phyloP scores from a whole-genome alignment of 2,113 vertebrate genomes.

The Taxidea taxus region DNA sequence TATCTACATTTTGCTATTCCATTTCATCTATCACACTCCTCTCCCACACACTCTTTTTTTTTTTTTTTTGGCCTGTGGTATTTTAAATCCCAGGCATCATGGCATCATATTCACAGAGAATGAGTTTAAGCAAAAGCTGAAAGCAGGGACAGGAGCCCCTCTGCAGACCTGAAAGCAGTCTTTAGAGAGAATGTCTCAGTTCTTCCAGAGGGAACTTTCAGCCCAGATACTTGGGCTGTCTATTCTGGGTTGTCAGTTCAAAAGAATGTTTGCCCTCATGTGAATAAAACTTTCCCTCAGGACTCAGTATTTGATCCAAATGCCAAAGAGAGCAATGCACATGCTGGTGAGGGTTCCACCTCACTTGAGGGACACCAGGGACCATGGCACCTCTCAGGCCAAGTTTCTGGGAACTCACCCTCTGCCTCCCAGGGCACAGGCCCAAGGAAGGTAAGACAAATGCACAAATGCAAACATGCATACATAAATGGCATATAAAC shows the following conservation, averaged over 20 bases:
- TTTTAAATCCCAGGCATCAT: constrained; percentile 16
- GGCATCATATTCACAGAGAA: neutral
- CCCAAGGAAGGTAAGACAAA: neutral
- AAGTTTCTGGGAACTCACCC: neutral
- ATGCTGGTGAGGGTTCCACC: neutral
- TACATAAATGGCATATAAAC: neutral
- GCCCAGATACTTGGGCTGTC: neutral
- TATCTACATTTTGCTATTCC: neutral
- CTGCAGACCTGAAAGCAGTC: neutral
- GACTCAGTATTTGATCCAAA: neutral
- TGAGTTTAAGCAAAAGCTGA: neutral
- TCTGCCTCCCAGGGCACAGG: neutral
- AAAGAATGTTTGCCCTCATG: neutral
- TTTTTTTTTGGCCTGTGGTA: neutral
- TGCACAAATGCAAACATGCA: neutral
- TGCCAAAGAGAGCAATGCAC: neutral
- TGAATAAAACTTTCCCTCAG: neutral
- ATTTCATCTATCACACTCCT: neutral
- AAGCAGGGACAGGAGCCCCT: neutral
- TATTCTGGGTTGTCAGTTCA: neutral
- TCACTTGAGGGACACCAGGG: neutral
- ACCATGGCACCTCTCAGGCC: neutral
- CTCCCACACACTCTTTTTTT: neutral
- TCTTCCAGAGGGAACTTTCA: neutral
- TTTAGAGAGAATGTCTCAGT: neutral